phyloP scores from a whole-genome alignment of 1,140 invertebrate genomes.

The Aphis gossypii region DNA sequence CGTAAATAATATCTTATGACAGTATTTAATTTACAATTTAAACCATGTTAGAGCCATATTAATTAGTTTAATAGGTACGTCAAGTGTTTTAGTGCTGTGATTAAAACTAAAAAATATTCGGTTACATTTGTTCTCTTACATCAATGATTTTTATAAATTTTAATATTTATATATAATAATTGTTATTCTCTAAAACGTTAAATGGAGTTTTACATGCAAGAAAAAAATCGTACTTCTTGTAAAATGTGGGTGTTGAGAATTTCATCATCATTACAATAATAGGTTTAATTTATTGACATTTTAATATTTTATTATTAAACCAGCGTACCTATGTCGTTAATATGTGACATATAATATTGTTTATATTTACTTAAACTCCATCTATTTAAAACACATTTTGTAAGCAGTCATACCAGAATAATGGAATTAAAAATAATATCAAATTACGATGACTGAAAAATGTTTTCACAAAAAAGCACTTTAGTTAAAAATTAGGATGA shows the following conservation, averaged over 20 bases:
- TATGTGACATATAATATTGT: background rate
- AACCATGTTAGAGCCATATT: background rate
- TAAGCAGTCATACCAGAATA: background rate
- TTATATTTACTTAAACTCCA: background rate
- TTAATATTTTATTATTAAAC: background rate
- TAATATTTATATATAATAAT: background rate
- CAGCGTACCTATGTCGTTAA: background rate
- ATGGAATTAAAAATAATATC: background rate
- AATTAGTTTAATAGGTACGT: background rate
- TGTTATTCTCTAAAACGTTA: background rate
- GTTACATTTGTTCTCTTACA: background rate
- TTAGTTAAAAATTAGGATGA: background rate
- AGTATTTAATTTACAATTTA: background rate
- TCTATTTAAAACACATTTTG: background rate
- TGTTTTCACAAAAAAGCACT: constrained; percentile 8
- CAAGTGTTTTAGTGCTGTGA: background rate
- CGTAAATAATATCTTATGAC: background rate
- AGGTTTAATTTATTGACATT: too few relatives aligned
- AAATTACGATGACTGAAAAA: background rate
- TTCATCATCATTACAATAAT: too few relatives aligned
- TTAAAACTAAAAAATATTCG: background rate
- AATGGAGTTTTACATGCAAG: background rate
- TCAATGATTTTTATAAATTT: background rate
- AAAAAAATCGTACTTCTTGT: background rate
- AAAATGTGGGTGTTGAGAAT: background rate